phyloP scores from a whole-genome alignment of 1,140 invertebrate genomes.

The Parapsyche elsis region DNA sequence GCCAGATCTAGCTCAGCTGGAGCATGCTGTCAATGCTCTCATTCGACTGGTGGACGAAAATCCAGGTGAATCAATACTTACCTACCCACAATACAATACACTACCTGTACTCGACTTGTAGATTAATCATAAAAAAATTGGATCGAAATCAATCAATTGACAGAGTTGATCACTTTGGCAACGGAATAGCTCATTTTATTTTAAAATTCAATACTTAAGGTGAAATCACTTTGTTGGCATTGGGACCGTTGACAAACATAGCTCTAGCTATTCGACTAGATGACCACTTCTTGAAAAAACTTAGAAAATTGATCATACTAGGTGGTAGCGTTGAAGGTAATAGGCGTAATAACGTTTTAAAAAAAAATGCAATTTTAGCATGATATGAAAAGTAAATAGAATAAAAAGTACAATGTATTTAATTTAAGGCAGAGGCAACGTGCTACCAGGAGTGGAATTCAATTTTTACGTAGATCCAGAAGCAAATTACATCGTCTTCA shows the following conservation, averaged over 20 bases:
- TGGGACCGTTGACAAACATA: slow-evolving; percentile 81
- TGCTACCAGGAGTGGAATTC: slow-evolving; percentile 70
- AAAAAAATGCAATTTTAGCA: not conserved
- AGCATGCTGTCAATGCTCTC: slow-evolving; percentile 64
- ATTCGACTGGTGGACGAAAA: slow-evolving; percentile 62
- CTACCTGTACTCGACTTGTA: too few species aligned
- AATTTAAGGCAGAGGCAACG: slow-evolving; percentile 63
- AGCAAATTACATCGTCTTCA: slow-evolving; percentile 71
- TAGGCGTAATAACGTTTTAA: not conserved
- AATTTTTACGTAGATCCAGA: slow-evolving; percentile 76
- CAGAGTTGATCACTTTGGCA: too few species aligned
- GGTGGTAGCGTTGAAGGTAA: slow-evolving; percentile 77
- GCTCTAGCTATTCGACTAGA: slow-evolving; percentile 76
- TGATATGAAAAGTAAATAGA: not conserved
- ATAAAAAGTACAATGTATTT: slow-evolving; percentile 12
- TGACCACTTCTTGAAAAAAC: slow-evolving; percentile 68
- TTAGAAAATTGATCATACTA: slow-evolving; percentile 76
- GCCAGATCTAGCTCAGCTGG: slow-evolving; percentile 59
- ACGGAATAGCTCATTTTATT: too few species aligned
- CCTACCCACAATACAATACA: too few species aligned
- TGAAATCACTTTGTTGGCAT: slow-evolving; percentile 70
- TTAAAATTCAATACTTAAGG: slow-evolving; percentile 43
- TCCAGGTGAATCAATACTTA: slow-evolving; percentile 58
- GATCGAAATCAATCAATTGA: too few species aligned
- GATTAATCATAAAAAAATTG: too few species aligned